These are phyloP conservation scores for Luscinia megarhynchos DNA, from an alignment of 2,797 vertebrate genomes.

Conservation along the genomic window DNA sequence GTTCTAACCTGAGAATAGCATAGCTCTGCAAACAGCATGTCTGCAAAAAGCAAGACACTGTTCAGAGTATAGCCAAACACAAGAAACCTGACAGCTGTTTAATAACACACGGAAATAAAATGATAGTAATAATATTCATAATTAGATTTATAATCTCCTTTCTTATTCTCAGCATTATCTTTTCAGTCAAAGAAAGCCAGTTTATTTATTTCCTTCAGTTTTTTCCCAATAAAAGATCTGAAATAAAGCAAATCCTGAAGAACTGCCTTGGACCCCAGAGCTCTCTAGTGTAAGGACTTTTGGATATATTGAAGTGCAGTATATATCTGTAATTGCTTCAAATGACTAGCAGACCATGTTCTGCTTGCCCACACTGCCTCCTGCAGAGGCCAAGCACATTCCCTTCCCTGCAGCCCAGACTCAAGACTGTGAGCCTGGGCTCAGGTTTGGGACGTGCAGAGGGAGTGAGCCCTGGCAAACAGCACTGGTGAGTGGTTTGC, in stretches of 20 bases:
- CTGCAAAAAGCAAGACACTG: neutral
- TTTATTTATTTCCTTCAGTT: neutral
- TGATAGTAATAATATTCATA: neutral
- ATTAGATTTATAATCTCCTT: neutral
- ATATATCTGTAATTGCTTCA: neutral
- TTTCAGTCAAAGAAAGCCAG: neutral
- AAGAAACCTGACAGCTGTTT: neutral
- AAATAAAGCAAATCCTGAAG: neutral
- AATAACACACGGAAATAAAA: conserved; percentile 1
- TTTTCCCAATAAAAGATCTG: neutral
- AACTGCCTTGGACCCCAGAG: neutral
- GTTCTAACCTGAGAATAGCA: conserved; percentile 15
- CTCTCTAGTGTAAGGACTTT: neutral
- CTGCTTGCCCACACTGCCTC: neutral
- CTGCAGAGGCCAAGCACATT: neutral
- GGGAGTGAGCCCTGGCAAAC: accelerated
- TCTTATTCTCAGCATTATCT: neutral
- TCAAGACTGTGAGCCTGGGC: neutral
- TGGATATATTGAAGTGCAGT: neutral
- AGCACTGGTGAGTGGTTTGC: neutral
- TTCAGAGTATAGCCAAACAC: neutral
- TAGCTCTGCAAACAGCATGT: neutral
- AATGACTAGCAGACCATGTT: neutral
- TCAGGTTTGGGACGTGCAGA: neutral
- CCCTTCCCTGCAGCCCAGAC: neutral